These are phyloP conservation scores for Siphlonurus alternatus DNA, from an alignment of 2,888 invertebrate genomes.

Conservation along the genomic window DNA sequence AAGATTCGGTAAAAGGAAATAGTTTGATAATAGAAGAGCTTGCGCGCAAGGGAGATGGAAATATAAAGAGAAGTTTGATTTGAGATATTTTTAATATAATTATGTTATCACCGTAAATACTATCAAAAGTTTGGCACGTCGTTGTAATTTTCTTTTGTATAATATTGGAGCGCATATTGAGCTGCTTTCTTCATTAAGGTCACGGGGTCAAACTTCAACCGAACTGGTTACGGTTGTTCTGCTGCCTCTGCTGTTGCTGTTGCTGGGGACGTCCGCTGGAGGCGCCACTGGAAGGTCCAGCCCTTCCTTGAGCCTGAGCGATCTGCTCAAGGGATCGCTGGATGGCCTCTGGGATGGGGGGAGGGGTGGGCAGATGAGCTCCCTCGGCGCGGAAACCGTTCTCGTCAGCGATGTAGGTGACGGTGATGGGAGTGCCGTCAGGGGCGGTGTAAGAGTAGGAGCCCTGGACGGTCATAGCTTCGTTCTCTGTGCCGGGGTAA, in stretches of 20 bases:
- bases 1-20: too few species aligned
- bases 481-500: conserved; percentile 1
- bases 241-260: not conserved
- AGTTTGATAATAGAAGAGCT: too few species aligned
- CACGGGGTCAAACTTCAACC: not conserved
- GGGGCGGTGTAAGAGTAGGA: conserved; percentile 11
- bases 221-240: not conserved
- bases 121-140: too few species aligned
- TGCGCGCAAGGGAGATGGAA: too few species aligned
- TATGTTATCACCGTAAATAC: too few species aligned
- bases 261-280: not conserved
- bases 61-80: too few species aligned
- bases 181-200: too few species aligned
- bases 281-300: not conserved
- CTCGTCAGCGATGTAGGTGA: conserved; percentile 50
- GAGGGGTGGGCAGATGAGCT: conserved; percentile 14
- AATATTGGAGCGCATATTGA: too few species aligned
- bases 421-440: conserved; percentile 33
- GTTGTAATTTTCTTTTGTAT: too few species aligned
- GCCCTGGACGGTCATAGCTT: conserved; percentile 12
- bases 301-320: conserved; percentile 20
- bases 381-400: conserved; percentile 30
- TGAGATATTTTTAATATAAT: too few species aligned
- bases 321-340: conserved; percentile 40
- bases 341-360: conserved; percentile 8